A percentile compares a stretch with the other conserved stretches of the same genome.
phyloP scores from a whole-genome alignment of 1,140 invertebrate genomes.

The Andrena cerasifolii region DNA sequence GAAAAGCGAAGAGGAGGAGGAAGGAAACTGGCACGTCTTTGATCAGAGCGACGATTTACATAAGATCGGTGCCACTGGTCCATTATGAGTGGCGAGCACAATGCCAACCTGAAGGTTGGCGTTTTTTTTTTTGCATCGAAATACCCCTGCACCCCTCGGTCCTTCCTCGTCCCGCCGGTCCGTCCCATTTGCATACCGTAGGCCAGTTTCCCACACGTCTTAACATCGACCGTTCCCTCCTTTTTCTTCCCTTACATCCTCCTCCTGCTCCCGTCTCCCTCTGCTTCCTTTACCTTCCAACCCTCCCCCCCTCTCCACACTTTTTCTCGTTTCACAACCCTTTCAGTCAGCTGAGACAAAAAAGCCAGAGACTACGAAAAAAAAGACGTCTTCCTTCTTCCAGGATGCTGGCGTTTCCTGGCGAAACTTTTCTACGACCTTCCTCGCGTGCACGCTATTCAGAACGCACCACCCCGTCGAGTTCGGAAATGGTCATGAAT shows the following conservation, averaged over 20 bases:
- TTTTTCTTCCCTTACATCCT: conserved; percentile 23
- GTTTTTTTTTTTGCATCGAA: conserved; percentile 52
- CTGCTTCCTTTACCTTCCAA: conserved; percentile 12
- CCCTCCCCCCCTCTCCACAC: too few relatives aligned
- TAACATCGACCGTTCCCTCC: conserved; percentile 52
- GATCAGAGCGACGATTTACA: conserved; percentile 66
- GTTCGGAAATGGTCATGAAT: conserved; percentile 7
- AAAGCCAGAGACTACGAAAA: conserved; percentile 50
- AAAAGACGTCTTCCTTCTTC: conserved; percentile 56
- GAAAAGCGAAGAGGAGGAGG: conserved; percentile 26
- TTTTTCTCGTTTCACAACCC: conserved; percentile 53
- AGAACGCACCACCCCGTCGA: neutral
- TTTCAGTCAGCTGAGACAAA: conserved; percentile 65
- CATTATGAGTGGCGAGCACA: conserved; percentile 62
- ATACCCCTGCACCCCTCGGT: conserved; percentile 18
- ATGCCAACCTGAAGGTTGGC: conserved; percentile 66
- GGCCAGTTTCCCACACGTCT: conserved; percentile 72
- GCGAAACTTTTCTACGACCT: conserved; percentile 32
- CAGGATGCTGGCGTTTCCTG: conserved; percentile 58
- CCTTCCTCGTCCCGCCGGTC: conserved; percentile 40
- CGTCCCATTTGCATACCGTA: conserved; percentile 68
- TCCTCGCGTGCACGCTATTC: conserved; percentile 18
- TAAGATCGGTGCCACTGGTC: conserved; percentile 71
- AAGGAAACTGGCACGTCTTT: conserved; percentile 54
- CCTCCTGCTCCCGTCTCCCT: neutral